phyloP scores from a whole-genome alignment of 2,888 invertebrate species.

The Campoletis raptor region DNA sequence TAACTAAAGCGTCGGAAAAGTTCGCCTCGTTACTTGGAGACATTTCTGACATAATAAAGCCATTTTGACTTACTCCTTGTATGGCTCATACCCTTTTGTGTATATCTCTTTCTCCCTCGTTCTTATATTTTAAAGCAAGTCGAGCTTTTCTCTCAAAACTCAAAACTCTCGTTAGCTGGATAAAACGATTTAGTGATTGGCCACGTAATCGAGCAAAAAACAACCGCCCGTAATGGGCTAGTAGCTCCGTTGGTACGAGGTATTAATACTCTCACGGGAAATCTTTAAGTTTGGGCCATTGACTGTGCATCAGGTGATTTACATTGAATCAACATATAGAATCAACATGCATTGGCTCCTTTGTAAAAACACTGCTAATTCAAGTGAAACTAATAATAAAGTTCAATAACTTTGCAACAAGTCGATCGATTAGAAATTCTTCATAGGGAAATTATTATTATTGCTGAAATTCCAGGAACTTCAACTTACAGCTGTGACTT shows the following conservation, averaged over 20 bases:
- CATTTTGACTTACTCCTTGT: conserved; percentile 78
- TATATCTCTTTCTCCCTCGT: not conserved
- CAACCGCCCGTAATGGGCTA: not conserved
- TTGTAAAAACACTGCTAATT: not conserved
- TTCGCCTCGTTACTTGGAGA: conserved; percentile 71
- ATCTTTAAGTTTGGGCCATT: not conserved
- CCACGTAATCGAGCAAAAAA: conserved; percentile 29
- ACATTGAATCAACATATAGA: not conserved
- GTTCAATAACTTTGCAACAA: not conserved
- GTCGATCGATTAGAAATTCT: not conserved
- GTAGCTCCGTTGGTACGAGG: not conserved
- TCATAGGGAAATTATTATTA: not conserved
- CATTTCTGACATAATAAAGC: conserved; percentile 79
- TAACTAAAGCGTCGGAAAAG: conserved; percentile 75
- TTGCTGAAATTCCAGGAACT: no score
- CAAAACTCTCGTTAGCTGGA: conserved; percentile 22
- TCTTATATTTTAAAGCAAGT: not conserved
- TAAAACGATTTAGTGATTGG: conserved; percentile 20
- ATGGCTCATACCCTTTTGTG: conserved; percentile 44
- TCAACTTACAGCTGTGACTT: not conserved
- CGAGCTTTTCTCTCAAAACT: conserved; percentile 25
- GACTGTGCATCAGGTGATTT: conserved; percentile 1
- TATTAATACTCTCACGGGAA: not conserved
- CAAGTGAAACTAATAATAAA: not conserved
- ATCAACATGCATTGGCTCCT: not conserved